These are phyloP conservation scores for Xestobium rufovillosum DNA, from an alignment of 2,888 invertebrate species.

Conservation along the genomic window DNA sequence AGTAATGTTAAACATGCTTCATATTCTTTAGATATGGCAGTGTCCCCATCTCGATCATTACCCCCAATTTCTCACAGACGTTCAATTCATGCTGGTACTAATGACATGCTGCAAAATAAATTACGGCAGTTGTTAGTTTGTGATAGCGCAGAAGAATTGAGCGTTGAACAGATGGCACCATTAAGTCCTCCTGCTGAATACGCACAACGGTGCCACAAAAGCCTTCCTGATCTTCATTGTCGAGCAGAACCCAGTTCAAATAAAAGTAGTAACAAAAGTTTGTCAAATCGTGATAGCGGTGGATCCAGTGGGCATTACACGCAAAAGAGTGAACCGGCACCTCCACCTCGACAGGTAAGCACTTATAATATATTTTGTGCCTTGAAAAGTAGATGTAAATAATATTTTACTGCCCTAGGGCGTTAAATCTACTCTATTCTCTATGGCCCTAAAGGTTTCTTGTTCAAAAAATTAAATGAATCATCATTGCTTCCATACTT, in stretches of 20 bases:
- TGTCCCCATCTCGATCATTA: constrained; percentile 45
- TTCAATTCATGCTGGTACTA: constrained; percentile 45
- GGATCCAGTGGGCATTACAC: constrained; percentile 79
- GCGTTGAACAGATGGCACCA: constrained; percentile 47
- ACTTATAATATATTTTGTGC: constrained; percentile 4
- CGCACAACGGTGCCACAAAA: constrained; percentile 72
- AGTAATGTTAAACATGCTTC: too few species aligned
- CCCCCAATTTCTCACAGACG: constrained; percentile 49
- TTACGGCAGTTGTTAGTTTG: constrained; percentile 67
- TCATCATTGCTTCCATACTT: too few species aligned
- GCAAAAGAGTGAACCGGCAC: constrained; percentile 69
- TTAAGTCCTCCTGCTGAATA: constrained; percentile 69
- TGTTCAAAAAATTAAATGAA: too few species aligned
- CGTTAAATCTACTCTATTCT: too few species aligned
- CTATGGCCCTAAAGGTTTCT: too few species aligned
- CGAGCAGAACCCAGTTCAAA: constrained; percentile 42
- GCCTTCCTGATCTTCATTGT: constrained; percentile 56
- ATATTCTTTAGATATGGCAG: constrained; percentile 41
- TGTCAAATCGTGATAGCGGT: constrained; percentile 67
- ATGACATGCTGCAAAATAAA: constrained; percentile 68
- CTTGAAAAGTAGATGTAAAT: too few species aligned
- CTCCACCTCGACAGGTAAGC: constrained; percentile 40
- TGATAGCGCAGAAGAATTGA: constrained; percentile 61
- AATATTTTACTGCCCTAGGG: too few species aligned
- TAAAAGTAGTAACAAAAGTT: constrained; percentile 44